Evolutionary conservation across 2,888 invertebrate genomes (phyloP).

Genomic region (Melinopterus prodromus): DNA sequence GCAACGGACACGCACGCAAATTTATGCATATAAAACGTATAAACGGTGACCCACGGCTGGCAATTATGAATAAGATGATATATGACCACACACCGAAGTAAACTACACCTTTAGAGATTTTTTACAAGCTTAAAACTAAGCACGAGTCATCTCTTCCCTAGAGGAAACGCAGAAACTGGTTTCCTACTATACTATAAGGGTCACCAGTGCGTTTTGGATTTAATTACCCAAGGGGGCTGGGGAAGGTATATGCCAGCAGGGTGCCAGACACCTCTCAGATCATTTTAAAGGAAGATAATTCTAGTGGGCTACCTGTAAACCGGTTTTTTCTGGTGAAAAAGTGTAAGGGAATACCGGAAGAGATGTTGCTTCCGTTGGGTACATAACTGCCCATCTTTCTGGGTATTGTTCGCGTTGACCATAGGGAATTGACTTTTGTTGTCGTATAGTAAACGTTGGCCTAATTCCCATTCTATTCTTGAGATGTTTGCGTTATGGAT

Average conservation of each 20-base stretch:
- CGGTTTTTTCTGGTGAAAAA: constrained; percentile 25
- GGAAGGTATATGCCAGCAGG: background rate
- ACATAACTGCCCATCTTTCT: constrained; percentile 18
- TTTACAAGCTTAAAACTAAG: constrained; percentile 7
- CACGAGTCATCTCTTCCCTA: constrained; percentile 7
- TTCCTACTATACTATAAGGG: background rate
- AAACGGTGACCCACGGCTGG: constrained; percentile 4
- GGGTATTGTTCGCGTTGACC: constrained; percentile 33
- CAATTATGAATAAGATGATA: constrained; percentile 20
- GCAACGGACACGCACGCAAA: background rate
- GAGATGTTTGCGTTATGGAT: constrained; percentile 36
- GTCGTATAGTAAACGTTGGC: constrained; percentile 21
- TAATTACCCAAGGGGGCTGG: constrained; percentile 7
- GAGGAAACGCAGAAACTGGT: constrained; percentile 7
- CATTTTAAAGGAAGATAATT: constrained; percentile 6
- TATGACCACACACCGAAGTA: background rate
- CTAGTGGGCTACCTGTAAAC: constrained; percentile 31
- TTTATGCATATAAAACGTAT: background rate
- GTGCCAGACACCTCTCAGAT: background rate
- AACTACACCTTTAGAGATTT: constrained; percentile 11
- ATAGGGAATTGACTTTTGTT: constrained; percentile 39
- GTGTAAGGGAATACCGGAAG: constrained; percentile 30
- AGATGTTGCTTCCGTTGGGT: constrained; percentile 26
- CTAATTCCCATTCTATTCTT: constrained; percentile 10
- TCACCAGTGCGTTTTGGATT: constrained; percentile 8